These are phyloP conservation scores for Aricia agestis DNA, from an alignment of 1,140 invertebrate genomes.

Conservation along the genomic window DNA sequence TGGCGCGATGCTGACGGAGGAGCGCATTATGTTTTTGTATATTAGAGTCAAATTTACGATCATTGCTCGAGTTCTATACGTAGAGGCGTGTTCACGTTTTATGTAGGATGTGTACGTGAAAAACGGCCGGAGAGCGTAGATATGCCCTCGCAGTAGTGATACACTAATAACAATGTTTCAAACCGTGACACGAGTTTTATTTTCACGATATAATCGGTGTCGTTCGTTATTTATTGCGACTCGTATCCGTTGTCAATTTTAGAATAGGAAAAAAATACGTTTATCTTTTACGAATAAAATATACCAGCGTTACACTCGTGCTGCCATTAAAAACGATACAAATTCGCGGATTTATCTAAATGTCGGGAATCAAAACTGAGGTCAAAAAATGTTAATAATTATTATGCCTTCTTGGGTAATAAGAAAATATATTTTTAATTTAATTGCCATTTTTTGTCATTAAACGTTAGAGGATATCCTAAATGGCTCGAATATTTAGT, in stretches of 20 bases:
- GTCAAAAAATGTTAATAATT: background rate
- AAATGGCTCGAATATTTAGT: background rate
- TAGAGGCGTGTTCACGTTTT: constrained; percentile 18
- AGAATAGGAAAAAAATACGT: background rate
- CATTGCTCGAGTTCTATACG: constrained; percentile 16
- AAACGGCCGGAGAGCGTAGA: constrained; percentile 12
- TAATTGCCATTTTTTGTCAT: background rate
- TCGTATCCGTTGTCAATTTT: constrained; percentile 1
- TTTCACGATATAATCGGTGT: constrained; percentile 2
- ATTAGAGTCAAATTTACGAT: constrained; percentile 21
- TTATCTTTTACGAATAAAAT: background rate
- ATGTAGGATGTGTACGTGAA: constrained; percentile 5
- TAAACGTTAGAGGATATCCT: background rate
- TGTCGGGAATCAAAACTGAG: background rate
- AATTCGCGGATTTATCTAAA: background rate
- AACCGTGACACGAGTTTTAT: constrained; percentile 10
- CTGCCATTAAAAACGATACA: background rate
- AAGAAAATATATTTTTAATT: background rate
- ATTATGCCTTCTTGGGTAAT: background rate
- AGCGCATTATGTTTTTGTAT: constrained; percentile 16
- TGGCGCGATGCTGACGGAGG: background rate
- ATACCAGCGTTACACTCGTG: background rate
- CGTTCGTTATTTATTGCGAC: constrained; percentile 8
- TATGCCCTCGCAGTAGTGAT: constrained; percentile 4
- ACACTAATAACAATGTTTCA: constrained; percentile 9